Conservation (phyloP, 2,888 invertebrate genomes). For the Volucella inanis region DNA sequence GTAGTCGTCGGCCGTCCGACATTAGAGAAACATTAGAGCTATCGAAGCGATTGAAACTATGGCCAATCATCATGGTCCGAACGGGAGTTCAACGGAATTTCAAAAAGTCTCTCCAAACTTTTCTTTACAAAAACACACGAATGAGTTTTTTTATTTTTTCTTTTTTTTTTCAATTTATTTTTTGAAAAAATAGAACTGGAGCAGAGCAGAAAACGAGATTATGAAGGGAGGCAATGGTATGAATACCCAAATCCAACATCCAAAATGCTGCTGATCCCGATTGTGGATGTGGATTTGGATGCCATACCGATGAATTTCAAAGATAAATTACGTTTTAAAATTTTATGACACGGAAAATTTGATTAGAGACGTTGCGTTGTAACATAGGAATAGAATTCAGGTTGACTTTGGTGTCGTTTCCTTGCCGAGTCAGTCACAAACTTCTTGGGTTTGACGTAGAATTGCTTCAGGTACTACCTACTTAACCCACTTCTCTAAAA, state of each 20-base stretch:
- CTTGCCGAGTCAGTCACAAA: not conserved
- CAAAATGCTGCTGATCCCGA: too few species aligned
- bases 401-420: constrained; percentile 1
- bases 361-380: constrained; percentile 35
- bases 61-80: not conserved
- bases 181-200: not conserved
- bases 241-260: not conserved
- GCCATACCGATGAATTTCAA: constrained; percentile 56
- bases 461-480: not conserved
- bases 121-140: too few species aligned
- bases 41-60: not conserved
- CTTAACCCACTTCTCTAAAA: not conserved
- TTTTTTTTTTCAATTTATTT: too few species aligned
- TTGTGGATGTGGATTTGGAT: not conserved
- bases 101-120: not conserved
- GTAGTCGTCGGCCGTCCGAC: not conserved
- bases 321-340: constrained; percentile 68
- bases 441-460: constrained; percentile 1
- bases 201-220: constrained; percentile 11
- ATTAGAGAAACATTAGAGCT: not conserved
- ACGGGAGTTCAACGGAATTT: constrained; percentile 61
- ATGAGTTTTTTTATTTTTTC: too few species aligned
- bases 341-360: constrained; percentile 72
- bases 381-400: constrained; percentile 32
- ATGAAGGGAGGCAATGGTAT: constrained; percentile 11